Base-by-base conservation (phyloP, 2,113 vertebrate species). In the Spea bombifrons region DNA sequence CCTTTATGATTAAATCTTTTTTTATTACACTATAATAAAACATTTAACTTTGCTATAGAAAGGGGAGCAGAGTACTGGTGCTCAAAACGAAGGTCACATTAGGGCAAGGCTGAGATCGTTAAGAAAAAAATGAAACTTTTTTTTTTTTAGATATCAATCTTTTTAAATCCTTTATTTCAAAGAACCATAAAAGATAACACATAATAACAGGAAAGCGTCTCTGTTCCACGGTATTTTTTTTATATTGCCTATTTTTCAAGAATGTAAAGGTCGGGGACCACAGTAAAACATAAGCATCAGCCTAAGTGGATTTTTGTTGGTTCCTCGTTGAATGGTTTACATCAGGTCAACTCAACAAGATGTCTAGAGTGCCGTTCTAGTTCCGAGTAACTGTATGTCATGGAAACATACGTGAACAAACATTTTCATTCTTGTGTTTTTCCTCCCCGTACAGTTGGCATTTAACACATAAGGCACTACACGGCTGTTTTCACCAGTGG, bases 361-460 rank as follows among this genome's bases (percentile, higher is more conserved):
- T 64, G n/a, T 61, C 46, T 46, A 59, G 44, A 61, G 13, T 8
- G 15, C 71, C 63, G 13, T 61, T 55, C 53, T 47, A 46, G 53
- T 61, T 59, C 30, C 73, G 4, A 17, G 61, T 75, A 12, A 66
- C 61, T 52, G 16, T 30, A 65, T 9, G n/a, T 49, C 43, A 49
- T 49, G 16, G 30, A 66, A 44, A 50, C 75, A 30, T 53, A 68
- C 2, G 30, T 16, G 50, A 68, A 17, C 59, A 8, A 13, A n/a
- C 3, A 16, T 8, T 55, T 6, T 44, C 9, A 75, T 49, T 43
- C 48, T 66, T 53, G 55, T 67, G n/a, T 67, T 46, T 30, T 46
- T 68, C n/a, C 7, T 66, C 10, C 61, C 64, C 63, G 76, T 8
- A 50, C 76, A 79, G 76, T 66, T 79, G 76, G 76, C 70, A 66